Percentiles rank a stretch among this genome's conserved stretches.
Conservation (phyloP, 2,113 vertebrate genomes). For the Drymodes brunneopygia region DNA sequence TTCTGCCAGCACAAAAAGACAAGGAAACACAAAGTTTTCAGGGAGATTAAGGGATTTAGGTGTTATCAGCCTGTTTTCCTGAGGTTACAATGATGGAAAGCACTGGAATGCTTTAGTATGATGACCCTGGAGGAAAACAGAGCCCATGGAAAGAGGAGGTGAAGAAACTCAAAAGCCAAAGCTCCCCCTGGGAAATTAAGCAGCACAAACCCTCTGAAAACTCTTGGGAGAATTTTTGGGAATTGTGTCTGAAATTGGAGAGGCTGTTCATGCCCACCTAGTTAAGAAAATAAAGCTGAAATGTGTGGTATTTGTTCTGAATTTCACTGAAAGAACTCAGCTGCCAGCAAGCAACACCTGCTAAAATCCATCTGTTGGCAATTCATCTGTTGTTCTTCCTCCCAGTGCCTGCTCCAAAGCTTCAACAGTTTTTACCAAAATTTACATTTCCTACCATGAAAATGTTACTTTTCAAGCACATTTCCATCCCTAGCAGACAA, state of each 20-base stretch:
- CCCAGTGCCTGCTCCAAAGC: neutral
- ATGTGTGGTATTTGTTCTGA: fast-evolving
- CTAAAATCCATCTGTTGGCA: neutral
- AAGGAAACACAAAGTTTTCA: neutral
- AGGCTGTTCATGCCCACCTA: neutral
- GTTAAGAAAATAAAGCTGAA: neutral
- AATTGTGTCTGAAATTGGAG: neutral
- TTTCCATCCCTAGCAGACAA: neutral
- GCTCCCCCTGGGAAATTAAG: neutral
- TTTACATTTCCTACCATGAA: neutral
- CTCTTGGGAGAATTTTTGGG: fast-evolving
- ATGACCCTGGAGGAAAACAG: neutral
- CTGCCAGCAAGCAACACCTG: neutral
- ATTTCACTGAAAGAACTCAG: neutral
- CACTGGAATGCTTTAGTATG: neutral
- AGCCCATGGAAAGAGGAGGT: neutral
- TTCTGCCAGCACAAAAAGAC: neutral
- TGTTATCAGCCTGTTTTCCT: neutral
- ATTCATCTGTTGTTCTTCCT: neutral
- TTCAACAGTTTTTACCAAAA: neutral
- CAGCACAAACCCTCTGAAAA: neutral
- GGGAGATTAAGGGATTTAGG: neutral
- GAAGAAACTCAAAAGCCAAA: neutral
- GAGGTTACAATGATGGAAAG: neutral
- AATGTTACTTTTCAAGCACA: neutral